phyloP scores from a whole-genome alignment of 1,140 invertebrate genomes.

The Thalassaphorura encarpata region DNA sequence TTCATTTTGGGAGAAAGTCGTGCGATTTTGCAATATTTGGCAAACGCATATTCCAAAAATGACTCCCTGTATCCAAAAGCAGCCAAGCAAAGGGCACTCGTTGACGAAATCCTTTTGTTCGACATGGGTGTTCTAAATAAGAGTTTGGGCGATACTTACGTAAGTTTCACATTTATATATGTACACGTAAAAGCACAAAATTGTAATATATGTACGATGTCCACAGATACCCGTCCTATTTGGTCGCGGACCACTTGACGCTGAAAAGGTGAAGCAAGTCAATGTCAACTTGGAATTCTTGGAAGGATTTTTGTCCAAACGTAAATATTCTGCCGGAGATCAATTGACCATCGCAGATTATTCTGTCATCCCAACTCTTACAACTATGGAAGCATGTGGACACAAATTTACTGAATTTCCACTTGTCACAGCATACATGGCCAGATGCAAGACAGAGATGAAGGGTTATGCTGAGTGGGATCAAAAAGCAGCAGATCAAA shows the following conservation, averaged over 20 bases:
- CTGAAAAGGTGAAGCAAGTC: conserved; percentile 29
- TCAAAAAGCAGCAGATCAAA: conserved; percentile 36
- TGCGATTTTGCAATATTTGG: conserved; percentile 49
- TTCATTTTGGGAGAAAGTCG: conserved; percentile 50
- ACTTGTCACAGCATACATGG: conserved; percentile 53
- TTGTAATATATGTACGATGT: neutral
- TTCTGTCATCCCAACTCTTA: conserved; percentile 24
- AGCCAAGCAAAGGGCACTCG: conserved; percentile 51
- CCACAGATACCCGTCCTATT: neutral
- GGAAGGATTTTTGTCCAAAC: conserved; percentile 32
- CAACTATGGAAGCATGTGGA: conserved; percentile 45
- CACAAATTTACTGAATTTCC: conserved; percentile 51
- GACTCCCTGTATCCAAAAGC: conserved; percentile 58
- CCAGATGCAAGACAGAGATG: conserved; percentile 51
- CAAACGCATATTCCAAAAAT: conserved; percentile 57
- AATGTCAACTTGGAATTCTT: conserved; percentile 33
- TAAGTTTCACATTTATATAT: conserved; percentile 37
- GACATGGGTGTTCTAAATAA: conserved; percentile 55
- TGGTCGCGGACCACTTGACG: neutral
- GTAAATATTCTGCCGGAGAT: conserved; percentile 33
- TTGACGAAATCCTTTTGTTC: conserved; percentile 64
- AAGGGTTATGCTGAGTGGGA: conserved; percentile 64
- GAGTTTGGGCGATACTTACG: conserved; percentile 52
- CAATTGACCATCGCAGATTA: conserved; percentile 54
- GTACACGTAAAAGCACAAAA: neutral